phyloP scores from a whole-genome alignment of 1,140 invertebrate genomes.

The Andrena cerasifolii region DNA sequence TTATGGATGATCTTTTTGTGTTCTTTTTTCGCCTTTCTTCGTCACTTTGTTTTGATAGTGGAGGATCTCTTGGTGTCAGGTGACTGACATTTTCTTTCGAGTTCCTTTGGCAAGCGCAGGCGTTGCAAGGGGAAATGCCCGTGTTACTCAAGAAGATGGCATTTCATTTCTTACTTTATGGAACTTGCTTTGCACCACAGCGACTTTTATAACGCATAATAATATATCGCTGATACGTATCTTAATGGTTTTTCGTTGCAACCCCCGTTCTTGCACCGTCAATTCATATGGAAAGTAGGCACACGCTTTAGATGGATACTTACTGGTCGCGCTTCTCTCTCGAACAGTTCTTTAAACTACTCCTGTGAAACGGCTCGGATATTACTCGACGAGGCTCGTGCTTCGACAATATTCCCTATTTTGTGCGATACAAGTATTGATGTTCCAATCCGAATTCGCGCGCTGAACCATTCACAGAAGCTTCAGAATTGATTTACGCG shows the following conservation, averaged over 20 bases:
- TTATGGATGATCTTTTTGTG: too few relatives aligned
- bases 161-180: conserved; percentile 27
- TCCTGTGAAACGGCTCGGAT: neutral
- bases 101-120: neutral
- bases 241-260: conserved; percentile 30
- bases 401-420: conserved; percentile 51
- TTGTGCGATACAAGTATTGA: conserved; percentile 6
- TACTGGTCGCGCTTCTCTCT: conserved; percentile 26
- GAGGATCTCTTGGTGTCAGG: too few relatives aligned
- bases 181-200: conserved; percentile 45
- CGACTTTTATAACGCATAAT: conserved; percentile 31
- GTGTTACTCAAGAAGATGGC: conserved; percentile 48
- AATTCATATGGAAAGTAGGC: conserved; percentile 14
- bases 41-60: neutral
- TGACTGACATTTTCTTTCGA: neutral
- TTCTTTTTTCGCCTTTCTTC: neutral
- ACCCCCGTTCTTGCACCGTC: conserved; percentile 23
- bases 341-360: neutral
- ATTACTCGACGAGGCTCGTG: conserved; percentile 34
- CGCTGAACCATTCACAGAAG: neutral
- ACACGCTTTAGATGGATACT: conserved; percentile 28
- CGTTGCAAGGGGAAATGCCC: neutral
- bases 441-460: neutral
- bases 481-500: neutral
- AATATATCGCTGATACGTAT: conserved; percentile 42